Conservation (phyloP, 2,113 vertebrate genomes). For the Eudyptes chrysolophus region DNA sequence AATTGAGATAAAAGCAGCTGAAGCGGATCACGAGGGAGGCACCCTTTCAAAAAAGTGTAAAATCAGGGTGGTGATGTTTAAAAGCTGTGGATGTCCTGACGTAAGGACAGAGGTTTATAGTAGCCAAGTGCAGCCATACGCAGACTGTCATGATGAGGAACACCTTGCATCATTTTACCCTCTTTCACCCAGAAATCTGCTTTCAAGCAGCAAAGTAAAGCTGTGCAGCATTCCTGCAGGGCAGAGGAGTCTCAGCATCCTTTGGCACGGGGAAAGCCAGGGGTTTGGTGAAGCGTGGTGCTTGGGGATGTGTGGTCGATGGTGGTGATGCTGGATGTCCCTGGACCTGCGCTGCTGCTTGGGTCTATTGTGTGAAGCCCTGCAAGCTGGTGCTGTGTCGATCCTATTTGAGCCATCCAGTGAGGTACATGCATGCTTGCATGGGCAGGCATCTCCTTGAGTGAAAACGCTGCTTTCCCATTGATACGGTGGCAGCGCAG, state of each 20-base stretch:
- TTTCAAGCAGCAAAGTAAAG: not conserved
- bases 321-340: not conserved
- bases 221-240: accelerated
- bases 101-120: not conserved
- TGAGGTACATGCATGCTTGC: not conserved
- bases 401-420: not conserved
- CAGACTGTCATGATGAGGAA: not conserved
- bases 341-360: not conserved
- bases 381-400: not conserved
- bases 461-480: not conserved
- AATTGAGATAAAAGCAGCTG: not conserved
- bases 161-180: not conserved
- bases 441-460: not conserved
- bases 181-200: not conserved
- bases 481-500: accelerated
- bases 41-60: not conserved
- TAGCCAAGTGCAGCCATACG: not conserved
- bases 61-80: not conserved
- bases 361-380: not conserved
- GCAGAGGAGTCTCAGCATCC: not conserved
- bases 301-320: accelerated
- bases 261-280: not conserved
- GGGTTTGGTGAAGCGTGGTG: accelerated
- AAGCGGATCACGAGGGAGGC: not conserved
- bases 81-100: not conserved